Percentiles rank a stretch among this genome's conserved stretches.
Evolutionary conservation across 2,888 invertebrate species (phyloP).

Genomic region (Osmoderma eremita): DNA sequence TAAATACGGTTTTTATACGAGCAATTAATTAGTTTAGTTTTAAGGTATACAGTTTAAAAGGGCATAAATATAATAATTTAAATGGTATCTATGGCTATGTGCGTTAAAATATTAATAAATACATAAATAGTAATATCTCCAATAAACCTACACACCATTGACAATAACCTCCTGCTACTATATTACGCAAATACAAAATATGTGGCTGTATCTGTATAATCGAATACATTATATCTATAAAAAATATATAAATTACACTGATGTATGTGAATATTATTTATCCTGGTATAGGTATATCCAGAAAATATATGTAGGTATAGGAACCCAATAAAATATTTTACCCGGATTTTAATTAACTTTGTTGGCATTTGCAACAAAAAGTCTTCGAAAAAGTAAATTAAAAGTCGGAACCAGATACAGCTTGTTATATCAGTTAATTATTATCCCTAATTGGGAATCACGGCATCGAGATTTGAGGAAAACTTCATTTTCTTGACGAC

Average conservation of each 20-base stretch:
- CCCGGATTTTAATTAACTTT: not conserved
- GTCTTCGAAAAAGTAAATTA: conserved; percentile 12
- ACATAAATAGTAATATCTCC: too few species aligned
- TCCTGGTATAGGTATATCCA: not conserved
- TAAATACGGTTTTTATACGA: conserved; percentile 32
- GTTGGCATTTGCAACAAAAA: not conserved
- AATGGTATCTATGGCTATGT: not conserved
- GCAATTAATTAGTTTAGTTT: conserved; percentile 10
- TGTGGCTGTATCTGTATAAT: not conserved
- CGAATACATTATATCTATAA: too few species aligned
- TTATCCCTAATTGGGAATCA: conserved; percentile 31
- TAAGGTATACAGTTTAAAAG: not conserved
- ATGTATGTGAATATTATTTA: too few species aligned
- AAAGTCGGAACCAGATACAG: conserved; percentile 10
- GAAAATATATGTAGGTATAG: too few species aligned
- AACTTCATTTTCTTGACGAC: conserved; percentile 39
- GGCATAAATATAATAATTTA: not conserved
- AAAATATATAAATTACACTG: too few species aligned
- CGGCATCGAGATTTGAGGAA: conserved; percentile 30
- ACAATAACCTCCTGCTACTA: not conserved
- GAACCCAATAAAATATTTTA: too few species aligned
- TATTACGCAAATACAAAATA: not conserved
- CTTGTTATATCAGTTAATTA: conserved; percentile 39
- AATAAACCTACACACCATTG: too few species aligned
- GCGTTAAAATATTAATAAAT: too few species aligned